Base-by-base conservation (phyloP, 2,113 vertebrate genomes). In the Girardinichthys multiradiatus region DNA sequence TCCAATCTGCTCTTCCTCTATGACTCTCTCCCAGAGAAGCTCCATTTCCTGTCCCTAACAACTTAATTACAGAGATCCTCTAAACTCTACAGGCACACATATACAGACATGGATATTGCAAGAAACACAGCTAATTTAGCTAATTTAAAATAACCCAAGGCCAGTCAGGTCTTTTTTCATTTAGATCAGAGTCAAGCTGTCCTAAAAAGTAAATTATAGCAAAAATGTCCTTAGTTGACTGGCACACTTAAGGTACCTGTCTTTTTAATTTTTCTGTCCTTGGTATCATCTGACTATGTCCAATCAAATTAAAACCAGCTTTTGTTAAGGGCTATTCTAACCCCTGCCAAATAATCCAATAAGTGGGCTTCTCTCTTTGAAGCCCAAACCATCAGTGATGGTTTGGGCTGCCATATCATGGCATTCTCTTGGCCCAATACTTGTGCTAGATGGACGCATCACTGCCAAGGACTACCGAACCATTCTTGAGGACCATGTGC, bases 21-120 rank as follows among this genome's bases (percentile, higher is more conserved):
- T 70, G 66, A 66, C 69, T 75, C 75, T 73, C 80, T 77, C 82
- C 67, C 81, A 77, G 64, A 77, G 75, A 84, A 85, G 70, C 77
- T 90, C 90, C 71, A 88, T 89, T 87, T 93, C 86, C 89, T 87
- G 80, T 79, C 79, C 72, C 77, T 81, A 84, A 90, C 89, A 90
- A 87, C 77, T 79, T 85, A 76, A 89, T 92, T 92, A 90, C 61
- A 62, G 54, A 87, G 65, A 74, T 74, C 58, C 67, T 75, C 74
- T 74, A 58, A 86, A 86, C 84, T 81, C 69, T 64, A 63, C 68
- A 83, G 63, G 67, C 72, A 62, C 76, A 74, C 85, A 62, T 68
- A 31, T 67, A 74, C 68, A 80, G 61, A 48, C 29, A 35, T 30
- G 45, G 29, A 71, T 42, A 70, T 21, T 68, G 64, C 71, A 42